A percentile compares a stretch with the other conserved stretches of the same genome.
Evolutionary conservation across 2,797 vertebrate genomes (phyloP).

Genomic region (Kryptopterus vitreolus): DNA sequence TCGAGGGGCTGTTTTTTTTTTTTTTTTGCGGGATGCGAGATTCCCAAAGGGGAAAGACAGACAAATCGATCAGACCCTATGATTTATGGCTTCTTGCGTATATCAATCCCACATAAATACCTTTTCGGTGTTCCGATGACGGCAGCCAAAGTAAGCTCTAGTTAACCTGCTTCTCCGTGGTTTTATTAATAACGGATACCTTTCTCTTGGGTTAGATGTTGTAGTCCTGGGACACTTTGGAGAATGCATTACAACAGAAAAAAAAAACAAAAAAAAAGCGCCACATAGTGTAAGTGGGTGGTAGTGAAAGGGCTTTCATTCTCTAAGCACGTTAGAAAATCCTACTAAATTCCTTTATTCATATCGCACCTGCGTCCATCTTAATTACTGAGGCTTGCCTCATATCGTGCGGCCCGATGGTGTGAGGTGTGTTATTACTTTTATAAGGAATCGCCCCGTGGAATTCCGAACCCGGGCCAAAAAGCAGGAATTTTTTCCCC

Average conservation of each 20-base stretch:
- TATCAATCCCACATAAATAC: slow-evolving; percentile 3
- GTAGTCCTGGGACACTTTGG: neutral
- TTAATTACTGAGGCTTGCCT: too few relatives aligned
- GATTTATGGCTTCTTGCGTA: slow-evolving; percentile 11
- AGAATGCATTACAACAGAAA: neutral
- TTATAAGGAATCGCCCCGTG: too few relatives aligned
- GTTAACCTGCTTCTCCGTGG: slow-evolving; percentile 14
- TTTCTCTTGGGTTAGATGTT: neutral
- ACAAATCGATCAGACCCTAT: slow-evolving; percentile 11
- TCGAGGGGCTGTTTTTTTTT: too few relatives aligned
- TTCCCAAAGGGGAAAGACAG: slow-evolving; percentile 25
- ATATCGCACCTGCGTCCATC: too few relatives aligned
- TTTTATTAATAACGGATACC: slow-evolving; percentile 19
- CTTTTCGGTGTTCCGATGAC: slow-evolving; percentile 11
- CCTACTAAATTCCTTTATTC: slow-evolving; percentile 11
- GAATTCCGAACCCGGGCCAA: too few relatives aligned
- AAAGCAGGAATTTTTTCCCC: too few relatives aligned
- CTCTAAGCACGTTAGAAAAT: slow-evolving; percentile 27
- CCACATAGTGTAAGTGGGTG: neutral
- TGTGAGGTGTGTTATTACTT: too few relatives aligned
- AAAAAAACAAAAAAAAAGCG: too few relatives aligned
- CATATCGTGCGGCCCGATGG: too few relatives aligned
- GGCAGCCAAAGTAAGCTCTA: slow-evolving; percentile 15
- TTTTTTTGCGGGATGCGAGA: slow-evolving; percentile 29
- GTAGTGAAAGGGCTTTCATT: neutral